phyloP scores from a whole-genome alignment of 2,888 invertebrate species.

The Scaeva pyrastri region DNA sequence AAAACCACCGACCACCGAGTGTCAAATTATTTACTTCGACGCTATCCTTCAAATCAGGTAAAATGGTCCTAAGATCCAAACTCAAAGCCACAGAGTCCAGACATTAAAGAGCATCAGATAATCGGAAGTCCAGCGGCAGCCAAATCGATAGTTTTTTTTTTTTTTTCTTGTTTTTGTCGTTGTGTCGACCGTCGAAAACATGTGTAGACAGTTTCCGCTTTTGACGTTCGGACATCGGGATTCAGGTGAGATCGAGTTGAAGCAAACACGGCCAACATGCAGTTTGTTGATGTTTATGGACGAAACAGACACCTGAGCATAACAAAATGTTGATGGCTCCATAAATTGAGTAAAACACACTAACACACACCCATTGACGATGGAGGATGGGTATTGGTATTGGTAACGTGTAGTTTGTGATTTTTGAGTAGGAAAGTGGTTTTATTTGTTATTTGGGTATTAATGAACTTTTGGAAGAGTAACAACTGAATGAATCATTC shows the following conservation, averaged over 20 bases:
- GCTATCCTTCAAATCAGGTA: constrained; percentile 58
- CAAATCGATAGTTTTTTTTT: constrained; percentile 42
- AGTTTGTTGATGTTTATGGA: constrained; percentile 66
- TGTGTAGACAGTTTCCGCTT: constrained; percentile 69
- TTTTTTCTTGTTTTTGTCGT: constrained; percentile 30
- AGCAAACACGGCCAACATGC: constrained; percentile 35
- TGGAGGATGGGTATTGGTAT: neutral
- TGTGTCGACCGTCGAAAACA: constrained; percentile 54
- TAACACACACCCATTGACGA: neutral
- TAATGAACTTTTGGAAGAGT: neutral
- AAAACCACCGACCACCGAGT: constrained; percentile 40
- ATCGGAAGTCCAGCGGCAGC: constrained; percentile 62
- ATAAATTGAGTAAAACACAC: constrained; percentile 11
- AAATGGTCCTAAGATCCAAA: neutral
- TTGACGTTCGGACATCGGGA: constrained; percentile 7
- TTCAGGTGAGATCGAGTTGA: constrained; percentile 36
- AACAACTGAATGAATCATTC: neutral
- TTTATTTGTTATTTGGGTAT: neutral
- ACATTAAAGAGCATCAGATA: constrained; percentile 65
- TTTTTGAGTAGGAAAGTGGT: neutral
- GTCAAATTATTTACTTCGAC: constrained; percentile 66
- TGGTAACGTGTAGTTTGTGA: no score
- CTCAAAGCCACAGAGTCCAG: constrained; percentile 13
- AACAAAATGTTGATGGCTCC: constrained; percentile 47
- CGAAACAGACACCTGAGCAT: constrained; percentile 45